Conservation (phyloP, 2,797 vertebrate species). For the Holocentrus rufus region DNA sequence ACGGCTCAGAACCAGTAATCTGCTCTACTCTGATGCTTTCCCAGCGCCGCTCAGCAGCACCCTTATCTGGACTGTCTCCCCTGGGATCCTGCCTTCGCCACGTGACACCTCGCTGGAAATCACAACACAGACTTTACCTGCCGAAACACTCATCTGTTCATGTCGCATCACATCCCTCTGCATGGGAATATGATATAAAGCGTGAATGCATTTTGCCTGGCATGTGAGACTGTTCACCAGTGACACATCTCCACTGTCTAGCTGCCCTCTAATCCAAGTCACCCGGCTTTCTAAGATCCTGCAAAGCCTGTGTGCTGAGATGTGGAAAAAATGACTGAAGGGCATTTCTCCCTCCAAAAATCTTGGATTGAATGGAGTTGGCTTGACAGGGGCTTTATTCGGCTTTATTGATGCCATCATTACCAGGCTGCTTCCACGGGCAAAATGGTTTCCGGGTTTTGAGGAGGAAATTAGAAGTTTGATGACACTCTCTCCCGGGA, state of each 20-base stretch:
- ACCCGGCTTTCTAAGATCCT: constrained; percentile 51
- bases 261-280: constrained; percentile 59
- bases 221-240: constrained; percentile 53
- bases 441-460: constrained; percentile 72
- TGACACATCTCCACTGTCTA: constrained; percentile 62
- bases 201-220: constrained; percentile 32
- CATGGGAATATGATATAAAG: constrained; percentile 18
- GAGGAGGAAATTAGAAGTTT: constrained; percentile 77
- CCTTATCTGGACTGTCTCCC: constrained; percentile 64
- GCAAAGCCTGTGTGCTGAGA: constrained; percentile 1
- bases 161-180: constrained; percentile 54
- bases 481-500: constrained; percentile 74
- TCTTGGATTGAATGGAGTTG: constrained; percentile 13
- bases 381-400: constrained; percentile 54
- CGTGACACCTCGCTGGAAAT: constrained; percentile 71
- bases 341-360: constrained; percentile 19
- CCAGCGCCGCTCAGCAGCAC: constrained; percentile 53
- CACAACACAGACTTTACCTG: constrained; percentile 65
- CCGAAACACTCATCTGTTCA: constrained; percentile 53
- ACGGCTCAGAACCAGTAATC: constrained; percentile 38
- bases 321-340: constrained; percentile 22
- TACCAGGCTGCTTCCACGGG: constrained; percentile 60
- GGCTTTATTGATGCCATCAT: constrained; percentile 70
- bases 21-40: constrained; percentile 42
- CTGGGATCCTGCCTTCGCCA: constrained; percentile 47